These are phyloP conservation scores for Ataeniobius toweri DNA, from an alignment of 2,797 vertebrate species.

Conservation along the genomic window DNA sequence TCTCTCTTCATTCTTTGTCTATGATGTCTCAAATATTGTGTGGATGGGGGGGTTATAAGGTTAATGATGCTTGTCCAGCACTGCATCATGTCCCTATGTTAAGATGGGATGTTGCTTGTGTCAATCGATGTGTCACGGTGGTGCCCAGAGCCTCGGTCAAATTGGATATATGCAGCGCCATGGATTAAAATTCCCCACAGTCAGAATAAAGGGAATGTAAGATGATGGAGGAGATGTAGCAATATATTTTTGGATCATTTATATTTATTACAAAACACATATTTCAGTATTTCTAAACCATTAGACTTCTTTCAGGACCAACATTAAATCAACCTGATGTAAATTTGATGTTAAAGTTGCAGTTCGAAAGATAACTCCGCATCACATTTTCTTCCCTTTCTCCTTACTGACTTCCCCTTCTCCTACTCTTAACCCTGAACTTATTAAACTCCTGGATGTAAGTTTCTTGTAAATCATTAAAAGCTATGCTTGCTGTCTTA, in stretches of 20 bases:
- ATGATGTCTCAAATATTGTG: slow-evolving; percentile 10
- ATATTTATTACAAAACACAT: slow-evolving; percentile 11
- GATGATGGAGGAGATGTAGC: slow-evolving; percentile 28
- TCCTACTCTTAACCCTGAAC: not conserved
- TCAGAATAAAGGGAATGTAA: slow-evolving; percentile 36
- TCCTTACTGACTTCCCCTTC: not conserved
- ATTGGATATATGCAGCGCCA: slow-evolving; percentile 60
- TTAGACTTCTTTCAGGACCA: not conserved
- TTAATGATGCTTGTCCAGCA: slow-evolving; percentile 65
- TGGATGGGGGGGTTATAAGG: slow-evolving; percentile 30
- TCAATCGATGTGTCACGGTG: slow-evolving; percentile 70
- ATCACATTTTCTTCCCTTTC: not conserved
- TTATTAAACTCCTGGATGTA: not conserved
- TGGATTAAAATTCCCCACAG: slow-evolving; percentile 47
- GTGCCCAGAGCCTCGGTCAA: slow-evolving; percentile 54
- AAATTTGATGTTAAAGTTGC: slow-evolving; percentile 4
- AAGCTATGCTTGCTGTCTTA: not conserved
- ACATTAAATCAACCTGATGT: not conserved
- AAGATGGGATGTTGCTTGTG: slow-evolving; percentile 61
- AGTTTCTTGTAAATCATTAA: not conserved
- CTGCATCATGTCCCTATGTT: slow-evolving; percentile 67
- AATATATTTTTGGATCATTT: slow-evolving; percentile 23
- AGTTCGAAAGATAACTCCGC: not conserved
- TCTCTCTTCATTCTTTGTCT: not conserved
- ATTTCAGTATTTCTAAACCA: not conserved